phyloP scores from a whole-genome alignment of 2,888 invertebrate species.

The Noctua comes region DNA sequence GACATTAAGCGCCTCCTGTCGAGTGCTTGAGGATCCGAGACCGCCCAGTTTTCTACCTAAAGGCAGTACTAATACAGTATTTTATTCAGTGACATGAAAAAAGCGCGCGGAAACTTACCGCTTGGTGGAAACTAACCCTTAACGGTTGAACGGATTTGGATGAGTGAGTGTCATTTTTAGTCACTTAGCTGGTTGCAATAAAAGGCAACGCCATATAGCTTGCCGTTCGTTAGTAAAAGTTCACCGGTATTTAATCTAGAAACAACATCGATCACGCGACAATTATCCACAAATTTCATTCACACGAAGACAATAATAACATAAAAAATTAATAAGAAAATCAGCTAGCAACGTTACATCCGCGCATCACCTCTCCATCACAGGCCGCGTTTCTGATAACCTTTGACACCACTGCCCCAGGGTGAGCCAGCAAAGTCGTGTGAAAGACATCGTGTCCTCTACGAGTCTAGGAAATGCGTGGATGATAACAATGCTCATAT shows the following conservation, averaged over 20 bases:
- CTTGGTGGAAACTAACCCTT: not conserved
- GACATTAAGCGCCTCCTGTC: too few species aligned
- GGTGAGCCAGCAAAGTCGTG: slow-evolving; percentile 73
- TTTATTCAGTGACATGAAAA: not conserved
- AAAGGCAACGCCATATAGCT: not conserved
- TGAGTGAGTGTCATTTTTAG: not conserved
- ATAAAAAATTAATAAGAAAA: slow-evolving; percentile 20
- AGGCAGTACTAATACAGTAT: not conserved
- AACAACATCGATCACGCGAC: slow-evolving; percentile 14
- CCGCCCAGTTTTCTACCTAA: not conserved
- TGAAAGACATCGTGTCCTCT: slow-evolving; percentile 75
- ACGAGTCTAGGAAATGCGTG: slow-evolving; percentile 66
- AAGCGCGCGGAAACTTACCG: not conserved
- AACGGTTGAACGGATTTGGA: not conserved
- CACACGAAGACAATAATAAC: not conserved
- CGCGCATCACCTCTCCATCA: slow-evolving; percentile 44
- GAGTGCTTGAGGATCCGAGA: not conserved
- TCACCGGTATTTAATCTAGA: not conserved
- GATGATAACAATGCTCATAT: slow-evolving; percentile 57
- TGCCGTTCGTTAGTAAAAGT: not conserved
- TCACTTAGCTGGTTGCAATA: not conserved
- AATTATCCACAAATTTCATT: slow-evolving; percentile 24
- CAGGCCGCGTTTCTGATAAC: slow-evolving; percentile 56
- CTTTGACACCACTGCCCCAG: slow-evolving; percentile 41
- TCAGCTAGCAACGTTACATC: slow-evolving; percentile 46